These are phyloP conservation scores for Pheosia tremula DNA, from an alignment of 2,888 invertebrate species.

Conservation along the genomic window DNA sequence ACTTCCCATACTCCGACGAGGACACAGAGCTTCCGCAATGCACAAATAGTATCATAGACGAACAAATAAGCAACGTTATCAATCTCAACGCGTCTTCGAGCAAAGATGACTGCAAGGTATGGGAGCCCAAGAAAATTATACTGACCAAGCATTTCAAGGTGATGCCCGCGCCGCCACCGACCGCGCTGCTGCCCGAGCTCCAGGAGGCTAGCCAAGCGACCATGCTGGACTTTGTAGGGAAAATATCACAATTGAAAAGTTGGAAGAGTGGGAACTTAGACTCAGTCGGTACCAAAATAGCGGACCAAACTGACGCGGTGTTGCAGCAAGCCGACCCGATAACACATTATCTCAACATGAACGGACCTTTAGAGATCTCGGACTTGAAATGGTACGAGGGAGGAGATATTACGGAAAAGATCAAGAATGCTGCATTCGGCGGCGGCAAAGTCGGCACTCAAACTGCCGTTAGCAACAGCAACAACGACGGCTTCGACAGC, in stretches of 20 bases:
- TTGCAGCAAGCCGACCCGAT: constrained; percentile 65
- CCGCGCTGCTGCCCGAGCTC: constrained; percentile 65
- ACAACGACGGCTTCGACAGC: constrained; percentile 80
- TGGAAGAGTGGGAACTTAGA: constrained; percentile 74
- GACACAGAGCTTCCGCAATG: constrained; percentile 83
- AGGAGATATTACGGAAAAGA: constrained; percentile 69
- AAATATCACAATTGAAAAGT: constrained; percentile 73
- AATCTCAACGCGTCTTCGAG: constrained; percentile 78
- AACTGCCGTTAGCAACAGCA: constrained; percentile 65
- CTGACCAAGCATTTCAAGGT: constrained; percentile 71
- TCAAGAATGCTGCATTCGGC: constrained; percentile 65
- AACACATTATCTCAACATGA: constrained; percentile 74
- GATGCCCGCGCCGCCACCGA: constrained; percentile 65
- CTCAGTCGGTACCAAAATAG: constrained; percentile 72
- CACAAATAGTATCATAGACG: constrained; percentile 71
- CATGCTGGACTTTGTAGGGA: constrained; percentile 74
- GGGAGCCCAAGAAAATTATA: constrained; percentile 74
- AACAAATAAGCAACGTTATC: constrained; percentile 82
- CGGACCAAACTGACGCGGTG: constrained; percentile 74
- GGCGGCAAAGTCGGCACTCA: constrained; percentile 70
- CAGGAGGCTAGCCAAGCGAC: constrained; percentile 68
- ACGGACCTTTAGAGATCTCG: constrained; percentile 76
- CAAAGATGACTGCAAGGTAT: constrained; percentile 73
- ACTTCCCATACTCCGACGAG: constrained; percentile 85
- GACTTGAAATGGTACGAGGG: constrained; percentile 78